Evolutionary conservation across 2,888 invertebrate genomes (phyloP).

Genomic region (Imbricaverruca yamaguchii): DNA sequence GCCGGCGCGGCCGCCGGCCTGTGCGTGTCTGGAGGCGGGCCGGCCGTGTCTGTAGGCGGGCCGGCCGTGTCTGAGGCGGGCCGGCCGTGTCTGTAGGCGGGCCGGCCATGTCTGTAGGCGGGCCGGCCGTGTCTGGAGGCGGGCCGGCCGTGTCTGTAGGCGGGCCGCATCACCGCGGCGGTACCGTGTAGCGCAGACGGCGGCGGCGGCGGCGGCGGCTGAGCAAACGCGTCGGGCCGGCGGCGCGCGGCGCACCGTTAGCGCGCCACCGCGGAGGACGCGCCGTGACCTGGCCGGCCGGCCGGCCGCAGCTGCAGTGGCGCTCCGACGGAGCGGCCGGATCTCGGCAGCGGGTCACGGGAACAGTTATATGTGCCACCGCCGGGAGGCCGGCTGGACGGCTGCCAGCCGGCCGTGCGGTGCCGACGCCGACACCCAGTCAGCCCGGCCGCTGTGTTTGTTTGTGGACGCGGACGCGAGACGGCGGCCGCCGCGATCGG

Average conservation of each 20-base stretch:
- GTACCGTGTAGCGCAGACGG: not conserved
- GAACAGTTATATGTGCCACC: constrained; percentile 11
- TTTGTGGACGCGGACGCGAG: not conserved
- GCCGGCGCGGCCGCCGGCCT: too few relatives aligned
- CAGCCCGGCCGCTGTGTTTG: constrained; percentile 2
- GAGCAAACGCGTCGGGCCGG: not conserved
- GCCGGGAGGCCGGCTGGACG: not conserved
- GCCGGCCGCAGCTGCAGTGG: not conserved
- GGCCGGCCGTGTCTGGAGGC: not conserved
- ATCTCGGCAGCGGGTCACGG: constrained; percentile 10
- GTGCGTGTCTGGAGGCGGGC: not conserved
- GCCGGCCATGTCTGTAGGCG: too few relatives aligned
- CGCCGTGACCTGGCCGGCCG: too few relatives aligned
- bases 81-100: too few relatives aligned
- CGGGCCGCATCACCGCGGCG: too few relatives aligned
- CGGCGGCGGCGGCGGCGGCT: not conserved
- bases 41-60: too few relatives aligned
- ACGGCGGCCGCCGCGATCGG: not conserved
- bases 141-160: not conserved
- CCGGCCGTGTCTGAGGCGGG: not conserved
- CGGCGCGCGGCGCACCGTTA: not conserved
- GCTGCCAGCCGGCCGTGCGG: not conserved
- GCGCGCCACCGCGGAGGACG: not conserved
- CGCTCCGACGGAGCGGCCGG: not conserved
- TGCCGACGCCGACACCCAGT: not conserved